Conservation (phyloP, 2,888 invertebrate species). For the Apeira syringaria region DNA sequence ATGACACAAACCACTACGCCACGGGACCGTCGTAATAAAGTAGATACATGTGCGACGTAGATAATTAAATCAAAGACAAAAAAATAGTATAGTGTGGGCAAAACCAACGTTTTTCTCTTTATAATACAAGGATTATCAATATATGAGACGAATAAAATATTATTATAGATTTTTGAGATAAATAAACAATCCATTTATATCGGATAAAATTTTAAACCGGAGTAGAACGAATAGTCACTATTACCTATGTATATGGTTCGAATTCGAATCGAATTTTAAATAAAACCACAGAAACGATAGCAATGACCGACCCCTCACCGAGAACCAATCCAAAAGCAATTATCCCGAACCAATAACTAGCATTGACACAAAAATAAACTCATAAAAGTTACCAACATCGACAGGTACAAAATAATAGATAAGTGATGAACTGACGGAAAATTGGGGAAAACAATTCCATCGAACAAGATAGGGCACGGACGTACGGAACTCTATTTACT, state of each 20-base stretch:
- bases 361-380: conserved; percentile 35
- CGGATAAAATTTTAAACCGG: too few relatives aligned
- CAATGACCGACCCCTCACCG: conserved; percentile 15
- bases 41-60: too few relatives aligned
- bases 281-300: conserved; percentile 13
- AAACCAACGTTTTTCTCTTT: too few relatives aligned
- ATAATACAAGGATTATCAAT: too few relatives aligned
- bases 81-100: too few relatives aligned
- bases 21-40: too few relatives aligned
- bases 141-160: too few relatives aligned
- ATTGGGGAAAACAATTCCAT: conserved; percentile 23
- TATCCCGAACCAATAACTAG: conserved; percentile 33
- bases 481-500: conserved; percentile 32
- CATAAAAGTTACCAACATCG: conserved; percentile 20
- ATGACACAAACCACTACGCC: too few relatives aligned
- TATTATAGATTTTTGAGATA: too few relatives aligned
- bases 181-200: too few relatives aligned
- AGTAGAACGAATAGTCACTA: neutral
- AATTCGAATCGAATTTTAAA: conserved; percentile 18
- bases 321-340: conserved; percentile 26
- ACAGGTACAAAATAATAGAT: conserved; percentile 33
- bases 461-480: conserved; percentile 27
- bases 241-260: conserved; percentile 6
- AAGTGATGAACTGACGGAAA: conserved; percentile 31
- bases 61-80: too few relatives aligned